Conservation (phyloP, 2,113 vertebrate genomes). For the Vimba vimba region DNA sequence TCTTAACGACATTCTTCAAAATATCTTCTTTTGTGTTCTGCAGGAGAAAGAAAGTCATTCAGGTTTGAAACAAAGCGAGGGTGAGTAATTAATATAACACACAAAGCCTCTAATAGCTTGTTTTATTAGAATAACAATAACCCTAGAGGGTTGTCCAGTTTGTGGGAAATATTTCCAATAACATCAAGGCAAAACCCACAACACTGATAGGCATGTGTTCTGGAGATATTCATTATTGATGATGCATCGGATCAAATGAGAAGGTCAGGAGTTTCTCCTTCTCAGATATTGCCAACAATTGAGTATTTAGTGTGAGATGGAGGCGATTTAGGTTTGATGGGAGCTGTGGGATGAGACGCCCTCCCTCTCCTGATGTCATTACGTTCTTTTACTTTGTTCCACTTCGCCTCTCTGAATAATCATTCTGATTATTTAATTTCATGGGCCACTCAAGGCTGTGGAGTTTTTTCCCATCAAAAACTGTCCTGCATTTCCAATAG, state of each 20-base stretch:
- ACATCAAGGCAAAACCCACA: background rate
- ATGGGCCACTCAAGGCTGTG: conserved; percentile 43
- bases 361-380: background rate
- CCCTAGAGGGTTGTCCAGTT: no score
- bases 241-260: background rate
- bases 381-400: conserved; percentile 35
- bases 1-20: background rate
- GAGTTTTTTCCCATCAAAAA: conserved; percentile 51
- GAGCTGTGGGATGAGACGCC: background rate
- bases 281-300: background rate
- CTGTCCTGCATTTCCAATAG: conserved; percentile 65
- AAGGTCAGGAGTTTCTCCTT: background rate
- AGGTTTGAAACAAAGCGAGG: background rate
- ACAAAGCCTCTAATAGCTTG: background rate
- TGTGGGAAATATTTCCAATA: background rate
- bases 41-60: background rate
- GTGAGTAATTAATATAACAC: background rate
- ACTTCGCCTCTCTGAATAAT: conserved; percentile 56
- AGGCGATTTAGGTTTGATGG: background rate
- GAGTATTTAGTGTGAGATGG: background rate
- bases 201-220: no score
- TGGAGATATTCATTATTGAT: background rate
- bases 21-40: background rate
- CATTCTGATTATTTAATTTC: conserved; percentile 64
- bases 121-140: no score